Base-by-base conservation (phyloP, 2,797 vertebrate species). In the Sebastes iracundus region DNA sequence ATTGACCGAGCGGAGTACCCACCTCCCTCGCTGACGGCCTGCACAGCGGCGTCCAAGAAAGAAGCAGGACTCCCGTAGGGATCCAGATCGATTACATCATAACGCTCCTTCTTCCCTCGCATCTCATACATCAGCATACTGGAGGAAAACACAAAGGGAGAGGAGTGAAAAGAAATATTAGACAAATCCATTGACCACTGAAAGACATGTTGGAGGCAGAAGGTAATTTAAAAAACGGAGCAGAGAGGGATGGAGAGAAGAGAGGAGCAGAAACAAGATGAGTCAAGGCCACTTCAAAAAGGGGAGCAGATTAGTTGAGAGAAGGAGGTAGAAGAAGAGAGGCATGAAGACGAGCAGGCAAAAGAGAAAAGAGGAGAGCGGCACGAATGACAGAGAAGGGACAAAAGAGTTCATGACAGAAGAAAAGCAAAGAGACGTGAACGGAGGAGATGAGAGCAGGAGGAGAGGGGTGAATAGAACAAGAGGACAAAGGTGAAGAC, bases 61-160 rank as follows among this genome's bases (percentile, higher is more conserved):
- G 87, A 69, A 0, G 97, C 86, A 0, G 98, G 97, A 92, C 98
- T 98, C 2, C 98, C 97, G 0, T 99, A 99, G 0, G 98, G 98
- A 81, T 99, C 98, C 85, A 99, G 94, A 81, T 98, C 98, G 0
- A 99, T 98, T 56, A 98, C 96, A 0, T 99, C 97, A 1, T 97
- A 98, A 1, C 95, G 94, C 0, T 96, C 90, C 3, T 95, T 94
- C 52, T 80, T 90, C 2, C 90, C 96, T 70, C 95, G 95, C 84
- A 95, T 95, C 83, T 97, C 95, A 14, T 98, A 97, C 97, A 99
- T 97, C 90, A 99, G 70, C 95, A 97, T 96, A 64, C 98, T 99
- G 85, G 2, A 32, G 20, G 32, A 8, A 14, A 27, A 1, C 10
- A 56, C 7, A 14, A 35, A 23, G 5, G 20, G 23, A 25, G 2